Evolutionary conservation across 2,113 vertebrate genomes (phyloP).

Genomic region (Podarcis raffonei): DNA sequence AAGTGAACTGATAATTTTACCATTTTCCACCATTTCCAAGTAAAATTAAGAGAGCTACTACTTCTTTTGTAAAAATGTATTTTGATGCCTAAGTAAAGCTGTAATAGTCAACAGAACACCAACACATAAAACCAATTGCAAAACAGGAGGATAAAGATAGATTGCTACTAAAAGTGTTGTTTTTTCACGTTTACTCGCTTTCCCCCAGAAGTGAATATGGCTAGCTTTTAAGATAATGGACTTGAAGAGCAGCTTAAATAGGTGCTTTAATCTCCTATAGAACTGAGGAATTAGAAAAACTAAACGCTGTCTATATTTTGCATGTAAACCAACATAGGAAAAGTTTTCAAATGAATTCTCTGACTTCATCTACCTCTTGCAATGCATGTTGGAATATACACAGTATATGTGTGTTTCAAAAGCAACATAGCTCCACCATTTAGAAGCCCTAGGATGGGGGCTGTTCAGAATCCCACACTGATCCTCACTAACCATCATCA

Average conservation of each 20-base stretch:
- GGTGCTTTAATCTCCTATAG: slow-evolving; percentile 32
- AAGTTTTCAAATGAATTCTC: slow-evolving; percentile 47
- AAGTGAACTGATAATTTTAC: slow-evolving; percentile 51
- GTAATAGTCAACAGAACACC: slow-evolving; percentile 55
- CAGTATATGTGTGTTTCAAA: background rate
- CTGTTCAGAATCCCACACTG: background rate
- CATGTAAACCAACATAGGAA: slow-evolving; percentile 23
- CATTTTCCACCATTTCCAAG: slow-evolving; percentile 56
- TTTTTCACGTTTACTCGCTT: slow-evolving; percentile 57
- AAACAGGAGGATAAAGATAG: slow-evolving; percentile 47
- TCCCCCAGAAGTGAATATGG: slow-evolving; percentile 47
- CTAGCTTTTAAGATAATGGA: slow-evolving; percentile 52
- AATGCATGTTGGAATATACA: background rate
- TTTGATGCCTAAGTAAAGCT: slow-evolving; percentile 52
- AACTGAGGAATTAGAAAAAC: slow-evolving; percentile 36
- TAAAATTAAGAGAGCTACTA: slow-evolving; percentile 40
- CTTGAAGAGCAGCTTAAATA: slow-evolving; percentile 48
- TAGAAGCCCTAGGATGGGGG: background rate
- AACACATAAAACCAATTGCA: slow-evolving; percentile 51
- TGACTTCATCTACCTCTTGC: slow-evolving; percentile 28
- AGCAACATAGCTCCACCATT: background rate
- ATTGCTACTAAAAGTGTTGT: slow-evolving; percentile 43
- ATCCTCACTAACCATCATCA: background rate
- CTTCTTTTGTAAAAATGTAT: slow-evolving; percentile 39
- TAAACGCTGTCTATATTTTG: slow-evolving; percentile 25